Evolutionary conservation across 2,797 vertebrate genomes (phyloP), one percentile per base, ranked within the genome.

Genomic region (Esox masquinongy): DNA sequence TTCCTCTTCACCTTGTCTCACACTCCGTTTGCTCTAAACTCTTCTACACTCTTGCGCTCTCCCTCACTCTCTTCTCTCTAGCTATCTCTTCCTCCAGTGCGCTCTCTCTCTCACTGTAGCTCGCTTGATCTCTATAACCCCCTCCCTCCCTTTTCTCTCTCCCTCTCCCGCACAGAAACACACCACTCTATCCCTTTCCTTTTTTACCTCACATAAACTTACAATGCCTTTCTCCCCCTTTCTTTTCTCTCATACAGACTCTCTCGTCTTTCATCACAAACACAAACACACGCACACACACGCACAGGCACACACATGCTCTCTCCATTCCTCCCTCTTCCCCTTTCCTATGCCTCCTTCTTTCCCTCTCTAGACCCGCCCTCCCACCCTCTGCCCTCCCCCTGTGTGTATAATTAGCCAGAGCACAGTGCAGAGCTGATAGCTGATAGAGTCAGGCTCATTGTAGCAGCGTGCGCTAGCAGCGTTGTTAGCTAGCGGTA

Each of bases 361-460:
- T 85, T 85, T 84, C 88, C 75, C 85, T 71, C 56, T 12, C 74
- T 75, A 61, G 26, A 70, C 31, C 64, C 74, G 72, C 73, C 17
- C 73, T 36, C 74, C 39, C 76, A 47, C 80, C 68, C 79, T 73
- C 81, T 68, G 80, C 74, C 79, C 86, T 89, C 86, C 78, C 84
- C 79, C 83, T 87, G 89, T 88, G 93, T 93, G 88, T 94, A 94
- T 94, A 94, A 94, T 94, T 94, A 94, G 93, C 56, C 89, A 84
- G 90, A 90, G 90, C 91, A 92, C 91, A 92, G 92, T 90, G 86
- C 11, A 17, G 56, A 12, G 22, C 22, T 61, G 56, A 12, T 26
- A 61, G 22, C 88, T 93, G 92, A 92, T 92, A 91, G 88, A 93
- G 93, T 93, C 92, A 92, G 90, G 89, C 92, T 94, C 90, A 93